Conservation (phyloP, 1,140 invertebrate species). For the Bicyclus anynana region DNA sequence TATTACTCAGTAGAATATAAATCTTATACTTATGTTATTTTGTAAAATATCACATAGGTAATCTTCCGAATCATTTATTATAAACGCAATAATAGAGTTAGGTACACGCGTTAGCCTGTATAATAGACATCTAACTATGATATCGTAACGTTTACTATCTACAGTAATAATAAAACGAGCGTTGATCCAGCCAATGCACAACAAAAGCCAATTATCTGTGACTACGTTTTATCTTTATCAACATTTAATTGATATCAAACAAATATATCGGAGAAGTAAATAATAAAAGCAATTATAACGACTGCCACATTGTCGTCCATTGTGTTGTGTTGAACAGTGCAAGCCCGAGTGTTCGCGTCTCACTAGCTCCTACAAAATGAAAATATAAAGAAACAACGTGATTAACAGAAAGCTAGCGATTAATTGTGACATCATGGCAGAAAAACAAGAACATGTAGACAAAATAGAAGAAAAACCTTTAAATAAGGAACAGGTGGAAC, state of each 20-base stretch:
- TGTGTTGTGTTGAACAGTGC: slow-evolving; percentile 50
- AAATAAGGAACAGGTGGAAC: slow-evolving; percentile 35
- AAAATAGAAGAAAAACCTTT: slow-evolving; percentile 57
- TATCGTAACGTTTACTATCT: not conserved
- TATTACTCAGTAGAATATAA: no score
- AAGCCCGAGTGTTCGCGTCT: slow-evolving; percentile 34
- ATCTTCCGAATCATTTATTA: no score
- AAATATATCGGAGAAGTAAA: slow-evolving; percentile 65
- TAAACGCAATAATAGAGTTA: not conserved
- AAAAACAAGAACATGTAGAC: slow-evolving; percentile 39
- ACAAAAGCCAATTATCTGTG: slow-evolving; percentile 52
- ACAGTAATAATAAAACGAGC: slow-evolving; percentile 7
- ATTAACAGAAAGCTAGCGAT: slow-evolving; percentile 4
- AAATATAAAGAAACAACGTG: slow-evolving; percentile 23
- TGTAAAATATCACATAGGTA: no score
- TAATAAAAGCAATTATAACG: slow-evolving; percentile 54
- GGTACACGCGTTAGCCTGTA: not conserved
- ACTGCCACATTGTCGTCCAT: slow-evolving; percentile 44
- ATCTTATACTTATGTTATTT: no score
- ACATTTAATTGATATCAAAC: slow-evolving; percentile 68
- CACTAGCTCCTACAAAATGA: slow-evolving; percentile 39
- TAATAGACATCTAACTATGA: not conserved
- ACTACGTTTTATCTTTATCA: slow-evolving; percentile 59
- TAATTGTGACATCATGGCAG: slow-evolving; percentile 40
- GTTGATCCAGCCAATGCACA: slow-evolving; percentile 35